A percentile compares a stretch with the other conserved stretches of the same genome.
These are phyloP conservation scores for Octonoba sinensis DNA, from an alignment of 2,888 invertebrate genomes.

Conservation along the genomic window DNA sequence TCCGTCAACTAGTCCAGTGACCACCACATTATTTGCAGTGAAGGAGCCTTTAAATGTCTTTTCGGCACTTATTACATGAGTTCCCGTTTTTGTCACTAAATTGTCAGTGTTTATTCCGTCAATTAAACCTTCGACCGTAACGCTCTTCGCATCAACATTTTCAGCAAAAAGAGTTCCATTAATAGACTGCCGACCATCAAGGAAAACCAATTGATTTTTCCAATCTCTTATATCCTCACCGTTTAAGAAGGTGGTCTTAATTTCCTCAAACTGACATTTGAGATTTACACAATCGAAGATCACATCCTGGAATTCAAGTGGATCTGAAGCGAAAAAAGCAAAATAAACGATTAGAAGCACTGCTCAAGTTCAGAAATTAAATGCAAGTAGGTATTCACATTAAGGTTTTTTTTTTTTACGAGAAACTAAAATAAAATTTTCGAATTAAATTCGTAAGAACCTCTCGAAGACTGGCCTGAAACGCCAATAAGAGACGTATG, in stretches of 20 bases:
- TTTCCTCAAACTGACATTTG: slow-evolving; percentile 33
- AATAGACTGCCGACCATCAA: slow-evolving; percentile 49
- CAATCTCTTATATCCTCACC: slow-evolving; percentile 49
- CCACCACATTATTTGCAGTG: slow-evolving; percentile 31
- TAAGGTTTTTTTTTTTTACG: too few relatives aligned
- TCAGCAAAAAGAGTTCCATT: slow-evolving; percentile 31
- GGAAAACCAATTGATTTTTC: slow-evolving; percentile 39
- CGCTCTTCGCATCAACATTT: slow-evolving; percentile 24
- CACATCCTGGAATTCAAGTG: slow-evolving; percentile 46
- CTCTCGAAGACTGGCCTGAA: too few relatives aligned
- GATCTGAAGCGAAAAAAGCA: slow-evolving; percentile 19
- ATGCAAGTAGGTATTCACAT: too few relatives aligned
- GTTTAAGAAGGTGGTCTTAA: slow-evolving; percentile 47
- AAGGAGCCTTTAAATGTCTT: slow-evolving; percentile 45
- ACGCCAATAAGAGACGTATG: too few relatives aligned
- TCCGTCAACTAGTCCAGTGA: slow-evolving; percentile 54
- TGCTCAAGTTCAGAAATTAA: too few relatives aligned
- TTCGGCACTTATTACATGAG: slow-evolving; percentile 46
- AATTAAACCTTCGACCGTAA: slow-evolving; percentile 47
- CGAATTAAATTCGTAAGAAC: too few relatives aligned
- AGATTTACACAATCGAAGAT: slow-evolving; percentile 43
- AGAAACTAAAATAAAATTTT: too few relatives aligned
- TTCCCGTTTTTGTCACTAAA: slow-evolving; percentile 60
- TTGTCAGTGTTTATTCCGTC: slow-evolving; percentile 39
- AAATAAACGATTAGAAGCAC: not conserved